Evolutionary conservation across 23 tunicate species (phyloP), one percentile per base, ranked within the genome.

Genomic region (Ascidia mentula): DNA sequence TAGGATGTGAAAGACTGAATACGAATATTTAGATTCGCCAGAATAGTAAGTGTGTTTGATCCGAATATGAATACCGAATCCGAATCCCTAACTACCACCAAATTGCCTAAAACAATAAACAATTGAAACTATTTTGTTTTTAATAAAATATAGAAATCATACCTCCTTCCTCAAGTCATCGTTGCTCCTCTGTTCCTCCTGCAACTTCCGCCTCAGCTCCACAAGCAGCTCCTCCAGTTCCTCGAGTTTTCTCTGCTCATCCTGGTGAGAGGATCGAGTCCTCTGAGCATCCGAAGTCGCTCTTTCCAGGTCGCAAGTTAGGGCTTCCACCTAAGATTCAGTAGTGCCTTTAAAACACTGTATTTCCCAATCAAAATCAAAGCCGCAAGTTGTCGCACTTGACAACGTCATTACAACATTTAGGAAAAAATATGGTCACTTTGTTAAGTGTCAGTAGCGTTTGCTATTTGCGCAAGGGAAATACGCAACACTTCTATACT

Each of bases 201-300:
- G 77, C 32, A 85, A 34, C 18, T 69, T 80, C 60, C 24, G 32
- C n/a, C 89, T 46, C 12, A 85, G 77, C 73, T 85, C 89, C 24
- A 77, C 72, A 8, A 85, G 79, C 8, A 85, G 82, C 17, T 85
- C 75, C 40, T 85, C 89, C 72, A 85, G 37, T 38, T 85, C 89
- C n/a, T 78, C 82, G 72, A 85, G 36, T 26, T 75, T 65, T 8
- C 38, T 1, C 36, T 77, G 78, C 38, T 78, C 89, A 32, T 77
- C 80, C 71, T 85, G 77, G 38, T 85, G 80, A 39, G 77, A 38
- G 72, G 72, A 71, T 36, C 89, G 82, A 26, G 80, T 78, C 32
- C 89, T 53, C 30, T 70, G 69, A 15, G 89, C 78, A 35, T 78
- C 82, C 24, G 82, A 77, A 17, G 46, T 33, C 31, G 82, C 89